A percentile compares a stretch with the other conserved stretches of the same genome.
Evolutionary conservation across 2,797 vertebrate species (phyloP).

Genomic region (Phrynocephalus vlangalii): DNA sequence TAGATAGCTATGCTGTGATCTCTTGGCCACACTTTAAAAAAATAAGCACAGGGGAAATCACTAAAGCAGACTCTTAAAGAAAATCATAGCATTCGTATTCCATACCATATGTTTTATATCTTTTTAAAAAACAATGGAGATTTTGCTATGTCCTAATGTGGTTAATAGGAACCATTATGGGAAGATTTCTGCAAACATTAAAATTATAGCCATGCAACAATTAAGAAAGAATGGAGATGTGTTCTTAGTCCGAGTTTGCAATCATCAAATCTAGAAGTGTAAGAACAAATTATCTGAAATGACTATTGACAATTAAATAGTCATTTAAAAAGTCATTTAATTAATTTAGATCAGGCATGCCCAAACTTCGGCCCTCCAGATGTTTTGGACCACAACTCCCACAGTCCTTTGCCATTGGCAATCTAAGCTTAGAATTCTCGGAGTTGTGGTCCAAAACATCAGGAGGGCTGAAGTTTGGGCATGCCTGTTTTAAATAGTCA

Average conservation of each 20-base stretch:
- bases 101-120: constrained; percentile 16
- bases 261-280: not conserved
- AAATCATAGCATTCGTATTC: constrained; percentile 10
- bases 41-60: constrained; percentile 27
- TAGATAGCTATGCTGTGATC: constrained; percentile 44
- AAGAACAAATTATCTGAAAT: not conserved
- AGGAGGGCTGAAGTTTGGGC: too few relatives aligned
- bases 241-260: not conserved
- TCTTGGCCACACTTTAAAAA: constrained; percentile 45
- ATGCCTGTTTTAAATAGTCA: too few relatives aligned
- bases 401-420: too few relatives aligned
- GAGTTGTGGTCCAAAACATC: too few relatives aligned
- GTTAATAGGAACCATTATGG: constrained; percentile 7
- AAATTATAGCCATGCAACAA: not conserved
- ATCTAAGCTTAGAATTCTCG: too few relatives aligned
- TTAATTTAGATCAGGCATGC: too few relatives aligned
- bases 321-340: too few relatives aligned
- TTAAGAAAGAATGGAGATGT: not conserved
- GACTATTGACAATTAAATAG: not conserved
- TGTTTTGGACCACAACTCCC: too few relatives aligned
- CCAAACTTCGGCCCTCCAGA: too few relatives aligned
- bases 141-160: not conserved
- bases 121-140: constrained; percentile 4
- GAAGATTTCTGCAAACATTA: not conserved
- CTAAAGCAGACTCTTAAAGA: constrained; percentile 19